phyloP scores from a whole-genome alignment of 2,113 vertebrate species.

The Malurus melanocephalus region DNA sequence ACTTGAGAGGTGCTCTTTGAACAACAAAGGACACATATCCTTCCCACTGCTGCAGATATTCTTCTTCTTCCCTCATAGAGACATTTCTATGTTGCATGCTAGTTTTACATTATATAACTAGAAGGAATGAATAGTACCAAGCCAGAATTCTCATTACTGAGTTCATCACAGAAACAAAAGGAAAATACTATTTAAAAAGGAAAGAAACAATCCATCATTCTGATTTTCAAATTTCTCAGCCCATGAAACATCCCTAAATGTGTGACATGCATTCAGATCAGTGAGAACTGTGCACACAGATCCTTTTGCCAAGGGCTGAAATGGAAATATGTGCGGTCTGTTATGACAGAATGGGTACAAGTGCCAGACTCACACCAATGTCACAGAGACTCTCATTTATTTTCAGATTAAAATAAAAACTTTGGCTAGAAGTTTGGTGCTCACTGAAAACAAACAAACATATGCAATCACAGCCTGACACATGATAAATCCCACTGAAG shows the following conservation, averaged over 20 bases:
- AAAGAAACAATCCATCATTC: not conserved
- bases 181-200: not conserved
- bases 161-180: not conserved
- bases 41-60: not conserved
- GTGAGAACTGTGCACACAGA: not conserved
- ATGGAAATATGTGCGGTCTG: slow-evolving; percentile 18
- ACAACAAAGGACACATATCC: not conserved
- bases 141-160: not conserved
- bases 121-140: not conserved
- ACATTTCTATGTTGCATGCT: not conserved
- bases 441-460: slow-evolving; percentile 3
- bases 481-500: not conserved
- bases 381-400: not conserved
- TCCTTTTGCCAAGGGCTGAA: slow-evolving; percentile 26
- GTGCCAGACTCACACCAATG: not conserved
- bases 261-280: not conserved
- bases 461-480: not conserved
- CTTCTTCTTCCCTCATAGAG: not conserved
- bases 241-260: not conserved
- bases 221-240: not conserved
- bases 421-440: not conserved
- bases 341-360: not conserved
- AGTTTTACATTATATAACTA: not conserved
- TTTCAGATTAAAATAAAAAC: slow-evolving; percentile 35
- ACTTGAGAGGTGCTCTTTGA: not conserved